A percentile compares a stretch with the other conserved stretches of the same genome.
These are phyloP conservation scores for Takifugu flavidus DNA, from an alignment of 2,113 vertebrate species.

Conservation along the genomic window DNA sequence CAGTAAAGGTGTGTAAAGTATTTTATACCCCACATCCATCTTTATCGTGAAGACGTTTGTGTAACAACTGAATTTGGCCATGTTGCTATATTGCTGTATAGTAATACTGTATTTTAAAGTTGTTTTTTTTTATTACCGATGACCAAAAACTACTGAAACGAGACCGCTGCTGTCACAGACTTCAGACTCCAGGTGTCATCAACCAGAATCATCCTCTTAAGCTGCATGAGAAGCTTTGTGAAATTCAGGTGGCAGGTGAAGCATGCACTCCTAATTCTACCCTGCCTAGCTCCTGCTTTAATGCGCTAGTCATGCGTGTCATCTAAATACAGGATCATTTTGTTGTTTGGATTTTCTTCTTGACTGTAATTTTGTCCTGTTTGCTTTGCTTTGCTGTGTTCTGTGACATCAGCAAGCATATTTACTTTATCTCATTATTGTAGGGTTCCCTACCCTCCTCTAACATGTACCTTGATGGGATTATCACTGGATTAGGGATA, in stretches of 20 bases:
- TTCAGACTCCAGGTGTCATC: slow-evolving; percentile 8
- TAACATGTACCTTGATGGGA: slow-evolving; percentile 52
- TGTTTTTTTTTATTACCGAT: too few relatives aligned
- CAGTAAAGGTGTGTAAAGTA: background rate
- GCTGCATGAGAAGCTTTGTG: slow-evolving; percentile 37
- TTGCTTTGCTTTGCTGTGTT: slow-evolving; percentile 7
- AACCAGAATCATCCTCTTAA: slow-evolving; percentile 2
- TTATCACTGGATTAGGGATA: slow-evolving; percentile 60
- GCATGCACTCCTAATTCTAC: slow-evolving; percentile 3
- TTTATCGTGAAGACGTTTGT: background rate
- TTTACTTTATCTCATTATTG: slow-evolving; percentile 34
- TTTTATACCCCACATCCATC: background rate
- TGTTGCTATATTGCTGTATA: too few relatives aligned
- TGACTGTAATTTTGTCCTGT: slow-evolving; percentile 17
- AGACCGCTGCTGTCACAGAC: too few relatives aligned
- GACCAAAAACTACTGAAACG: too few relatives aligned
- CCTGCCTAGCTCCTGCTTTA: slow-evolving; percentile 7
- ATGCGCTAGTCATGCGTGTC: slow-evolving; percentile 28
- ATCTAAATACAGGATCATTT: slow-evolving; percentile 40
- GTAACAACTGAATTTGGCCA: background rate
- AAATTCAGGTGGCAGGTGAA: slow-evolving; percentile 38
- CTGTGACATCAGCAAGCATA: slow-evolving; percentile 16
- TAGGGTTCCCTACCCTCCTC: slow-evolving; percentile 34
- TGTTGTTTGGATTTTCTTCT: slow-evolving; percentile 34
- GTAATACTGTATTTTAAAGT: too few relatives aligned